Evolutionary conservation across 2,797 vertebrate species (phyloP).

Genomic region (Podargus strigoides): DNA sequence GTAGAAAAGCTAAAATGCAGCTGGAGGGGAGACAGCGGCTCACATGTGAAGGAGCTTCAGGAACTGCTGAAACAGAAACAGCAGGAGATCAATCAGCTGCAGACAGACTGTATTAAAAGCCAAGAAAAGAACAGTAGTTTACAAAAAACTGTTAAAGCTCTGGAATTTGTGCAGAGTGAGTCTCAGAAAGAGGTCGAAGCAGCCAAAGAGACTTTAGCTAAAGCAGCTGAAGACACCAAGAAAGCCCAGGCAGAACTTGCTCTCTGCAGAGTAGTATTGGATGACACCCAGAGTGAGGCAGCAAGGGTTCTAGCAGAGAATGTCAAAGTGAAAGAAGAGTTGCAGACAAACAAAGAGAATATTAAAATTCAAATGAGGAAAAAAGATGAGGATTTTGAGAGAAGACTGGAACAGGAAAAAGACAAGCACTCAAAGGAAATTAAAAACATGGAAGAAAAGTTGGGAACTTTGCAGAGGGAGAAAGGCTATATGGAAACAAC

Average conservation of each 20-base stretch:
- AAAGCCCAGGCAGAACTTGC: conserved; percentile 78
- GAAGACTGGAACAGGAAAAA: conserved; percentile 84
- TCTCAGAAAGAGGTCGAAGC: conserved; percentile 77
- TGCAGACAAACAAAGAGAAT: conserved; percentile 69
- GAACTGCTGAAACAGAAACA: conserved; percentile 94
- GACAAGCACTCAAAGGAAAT: conserved; percentile 85
- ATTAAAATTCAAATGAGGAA: conserved; percentile 67
- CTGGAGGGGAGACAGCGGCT: conserved; percentile 81
- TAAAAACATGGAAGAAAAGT: conserved; percentile 83
- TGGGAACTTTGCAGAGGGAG: conserved; percentile 81
- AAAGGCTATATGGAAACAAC: conserved; percentile 76
- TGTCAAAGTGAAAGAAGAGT: conserved; percentile 70
- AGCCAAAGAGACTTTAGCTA: conserved; percentile 67
- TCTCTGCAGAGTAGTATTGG: conserved; percentile 76
- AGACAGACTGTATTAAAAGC: conserved; percentile 89
- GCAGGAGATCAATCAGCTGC: conserved; percentile 91
- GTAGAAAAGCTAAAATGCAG: conserved; percentile 85
- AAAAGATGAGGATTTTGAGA: conserved; percentile 85
- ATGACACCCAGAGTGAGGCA: conserved; percentile 81
- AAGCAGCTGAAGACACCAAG: conserved; percentile 73
- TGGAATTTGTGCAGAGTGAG: conserved; percentile 81
- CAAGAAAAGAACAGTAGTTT: conserved; percentile 91
- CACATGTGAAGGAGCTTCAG: conserved; percentile 86
- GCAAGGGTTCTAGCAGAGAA: conserved; percentile 79
- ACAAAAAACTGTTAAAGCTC: conserved; percentile 82